These are phyloP conservation scores for Tetragnatha montana DNA, from an alignment of 2,888 invertebrate genomes.

Conservation along the genomic window DNA sequence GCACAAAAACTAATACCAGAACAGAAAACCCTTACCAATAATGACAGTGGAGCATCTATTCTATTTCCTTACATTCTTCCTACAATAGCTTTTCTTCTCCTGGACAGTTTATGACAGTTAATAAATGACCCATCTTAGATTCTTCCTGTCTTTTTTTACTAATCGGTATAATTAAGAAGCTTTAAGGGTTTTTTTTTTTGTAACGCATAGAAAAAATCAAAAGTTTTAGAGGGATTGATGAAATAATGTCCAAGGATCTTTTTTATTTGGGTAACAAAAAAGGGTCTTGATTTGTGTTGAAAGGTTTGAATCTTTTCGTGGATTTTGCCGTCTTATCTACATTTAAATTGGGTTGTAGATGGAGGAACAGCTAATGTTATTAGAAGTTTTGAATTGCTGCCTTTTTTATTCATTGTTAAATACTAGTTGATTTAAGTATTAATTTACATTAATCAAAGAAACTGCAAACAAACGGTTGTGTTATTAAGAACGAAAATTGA, in stretches of 20 bases:
- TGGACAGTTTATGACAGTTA: not conserved
- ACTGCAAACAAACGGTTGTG: too few species aligned
- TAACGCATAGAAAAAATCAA: not conserved
- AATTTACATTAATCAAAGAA: too few species aligned
- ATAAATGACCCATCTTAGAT: not conserved
- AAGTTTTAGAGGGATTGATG: not conserved
- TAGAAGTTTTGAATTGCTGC: too few species aligned
- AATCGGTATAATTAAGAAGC: not conserved
- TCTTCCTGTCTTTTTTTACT: not conserved
- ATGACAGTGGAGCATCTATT: not conserved
- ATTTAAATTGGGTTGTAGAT: too few species aligned
- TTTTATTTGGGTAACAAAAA: not conserved
- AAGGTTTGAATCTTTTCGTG: too few species aligned
- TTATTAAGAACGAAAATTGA: too few species aligned
- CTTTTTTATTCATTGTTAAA: too few species aligned
- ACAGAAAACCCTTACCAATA: not conserved
- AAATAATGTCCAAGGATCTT: not conserved
- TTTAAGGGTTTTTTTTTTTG: not conserved
- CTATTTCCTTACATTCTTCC: not conserved
- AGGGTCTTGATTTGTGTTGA: too few species aligned
- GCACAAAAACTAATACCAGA: not conserved
- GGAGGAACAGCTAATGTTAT: too few species aligned
- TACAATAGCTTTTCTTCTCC: not conserved
- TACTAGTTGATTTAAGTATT: too few species aligned
- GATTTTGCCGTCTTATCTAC: too few species aligned